These are phyloP conservation scores for Nebria ingens DNA, from an alignment of 1,140 invertebrate species.

Conservation along the genomic window DNA sequence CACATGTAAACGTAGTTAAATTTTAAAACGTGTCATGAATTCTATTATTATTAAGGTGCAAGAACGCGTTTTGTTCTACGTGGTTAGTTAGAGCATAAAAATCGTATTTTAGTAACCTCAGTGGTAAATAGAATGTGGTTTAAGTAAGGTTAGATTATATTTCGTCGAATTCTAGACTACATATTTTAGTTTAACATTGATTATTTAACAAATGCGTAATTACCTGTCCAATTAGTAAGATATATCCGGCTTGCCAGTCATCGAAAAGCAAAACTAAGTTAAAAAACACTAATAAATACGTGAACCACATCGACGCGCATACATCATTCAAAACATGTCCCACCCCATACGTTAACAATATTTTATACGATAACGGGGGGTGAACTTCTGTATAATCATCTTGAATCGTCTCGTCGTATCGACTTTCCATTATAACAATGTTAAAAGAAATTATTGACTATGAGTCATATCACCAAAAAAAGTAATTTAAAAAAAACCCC, in stretches of 20 bases:
- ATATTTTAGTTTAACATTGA: neutral
- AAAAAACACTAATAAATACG: conserved; percentile 88
- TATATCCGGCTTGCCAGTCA: conserved; percentile 60
- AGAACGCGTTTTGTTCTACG: too few species aligned
- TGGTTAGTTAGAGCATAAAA: too few species aligned
- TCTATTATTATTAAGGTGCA: too few species aligned
- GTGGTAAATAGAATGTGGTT: too few species aligned
- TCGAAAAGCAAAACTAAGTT: conserved; percentile 73
- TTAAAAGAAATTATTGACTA: too few species aligned
- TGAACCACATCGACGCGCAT: conserved; percentile 95
- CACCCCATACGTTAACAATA: conserved; percentile 44
- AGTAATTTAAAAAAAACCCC: too few species aligned
- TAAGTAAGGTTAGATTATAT: neutral
- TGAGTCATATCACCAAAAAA: too few species aligned
- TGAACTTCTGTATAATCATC: conserved; percentile 33
- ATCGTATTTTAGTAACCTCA: too few species aligned
- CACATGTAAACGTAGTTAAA: conserved; percentile 2
- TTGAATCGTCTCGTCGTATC: conserved; percentile 10
- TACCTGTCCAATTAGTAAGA: conserved; percentile 74
- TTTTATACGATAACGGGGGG: conserved; percentile 25
- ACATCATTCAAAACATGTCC: conserved; percentile 92
- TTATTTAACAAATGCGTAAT: neutral
- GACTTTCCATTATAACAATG: conserved; percentile 5
- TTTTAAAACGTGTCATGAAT: neutral
- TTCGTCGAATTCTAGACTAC: neutral